Base-by-base conservation (phyloP, 2,113 vertebrate species). In the Mormyrus iriodes region DNA sequence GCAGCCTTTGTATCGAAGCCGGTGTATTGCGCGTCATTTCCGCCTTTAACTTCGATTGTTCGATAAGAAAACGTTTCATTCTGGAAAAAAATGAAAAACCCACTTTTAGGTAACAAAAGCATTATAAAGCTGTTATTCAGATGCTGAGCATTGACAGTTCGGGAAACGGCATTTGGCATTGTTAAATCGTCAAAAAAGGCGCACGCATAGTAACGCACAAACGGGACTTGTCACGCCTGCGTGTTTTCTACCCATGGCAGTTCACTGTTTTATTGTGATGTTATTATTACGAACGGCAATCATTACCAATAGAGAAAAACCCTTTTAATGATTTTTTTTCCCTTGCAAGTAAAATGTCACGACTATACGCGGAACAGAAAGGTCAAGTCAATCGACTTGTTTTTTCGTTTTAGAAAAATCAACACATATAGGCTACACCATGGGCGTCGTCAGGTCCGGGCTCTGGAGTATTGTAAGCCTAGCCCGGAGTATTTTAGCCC, bases 51-150 rank as follows among this genome's bases (percentile, higher is more conserved):
- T 48, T 55, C 13, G 85, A 86, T 53, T 39, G 85, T 53, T 86
- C 24, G 85, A 35, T 53, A 76, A 42, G 19, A 48, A 49, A 27
- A 49, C 82, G 42, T 31, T 85, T 44, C 48, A 9, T 48, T 85
- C 24, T 85, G 48, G 15, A 53, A 51, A 55, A 53, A 53, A 86
- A 51, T 55, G 51, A 86, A 86, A 86, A 86, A 55, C 31, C 44
- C 13, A 51, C 51, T 86, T 53, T 7, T 48, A 53, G 51, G 85
- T n/a, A 55, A 86, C 85, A 86, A 86, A 86, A 49, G 85, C 48
- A 86, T 27, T 84, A 53, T 53, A 49, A 53, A 53, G 85, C 49
- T 13, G 27, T 86, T 86, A 53, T 86, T 86, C 85, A 86, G 27
- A 35, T 53, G 13, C 51, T 48, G 82, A 46, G 19, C 44, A 48